Base-by-base conservation (phyloP, 2,113 vertebrate species). In the Aspiorhynchus laticeps region DNA sequence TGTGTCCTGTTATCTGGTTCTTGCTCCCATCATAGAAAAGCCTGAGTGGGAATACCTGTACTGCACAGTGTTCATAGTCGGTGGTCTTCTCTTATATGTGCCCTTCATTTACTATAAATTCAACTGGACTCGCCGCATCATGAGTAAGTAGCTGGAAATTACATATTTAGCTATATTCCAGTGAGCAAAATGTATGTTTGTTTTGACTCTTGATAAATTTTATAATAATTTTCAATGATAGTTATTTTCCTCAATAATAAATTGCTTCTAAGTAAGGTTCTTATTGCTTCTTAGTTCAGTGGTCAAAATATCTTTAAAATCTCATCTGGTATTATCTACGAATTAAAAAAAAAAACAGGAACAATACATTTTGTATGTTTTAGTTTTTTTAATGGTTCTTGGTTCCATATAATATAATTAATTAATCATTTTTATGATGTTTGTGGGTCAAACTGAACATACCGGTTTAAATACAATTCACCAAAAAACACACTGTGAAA, bases 31-130 rank as follows among this genome's bases (percentile, higher is more conserved):
- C 90, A 94, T 98, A 90, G 96, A 87, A 6, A 28, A 94, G 2
- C 98, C 98, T 0, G 94, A 95, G 0, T 2, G 93, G 91, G 94
- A 96, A 46, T 99, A 98, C 74, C 94, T 99, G 73, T 99, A 99
- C 93, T 98, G 97, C 33, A 71, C 91, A 5, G 1, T 97, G 46
- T 99, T 99, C 92, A 98, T 98, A 17, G 63, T 97, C 4, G 92
- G 97, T 1, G 98, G 98, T 91, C 92, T 98, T 5, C 46, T 98
- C 4, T 86, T 97, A 90, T 98, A 99, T 88, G 93, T 94, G 84
- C 94, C 96, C 15, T 97, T 98, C 12, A 92, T 99, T 82, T 79
- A 98, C 88, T 91, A 59, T 56, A 97, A 96, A 90, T 95, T 98
- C 85, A 84, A 26, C 73, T 99, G 97, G 97, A 87, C 92, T 19